Base-by-base conservation (phyloP, 1,140 invertebrate species). In the Philopotamus ludificatus region DNA sequence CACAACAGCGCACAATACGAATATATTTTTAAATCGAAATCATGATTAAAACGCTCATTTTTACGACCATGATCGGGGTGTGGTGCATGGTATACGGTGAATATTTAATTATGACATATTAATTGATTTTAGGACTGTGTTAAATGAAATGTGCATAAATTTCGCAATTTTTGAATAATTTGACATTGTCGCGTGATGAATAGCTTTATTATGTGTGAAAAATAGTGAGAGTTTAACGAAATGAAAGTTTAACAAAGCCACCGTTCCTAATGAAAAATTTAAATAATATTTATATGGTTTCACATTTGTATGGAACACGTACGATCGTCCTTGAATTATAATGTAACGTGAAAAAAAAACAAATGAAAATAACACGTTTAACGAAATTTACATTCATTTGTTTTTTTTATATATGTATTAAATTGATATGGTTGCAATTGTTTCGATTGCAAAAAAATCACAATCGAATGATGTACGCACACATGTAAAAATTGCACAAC, bases 21-120 rank as follows among this genome's bases (percentile, higher is more conserved):
- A 15, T 47, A 15, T 9, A 8, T 47, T 47, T 47, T 34, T 4
- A 58, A 60, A 47, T n/a, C n/a, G n/a, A n/a, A n/a, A n/a, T n/a
- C n/a, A 47, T 60, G 57, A 16, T 60, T 10, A 60, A 47, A 60
- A n/a, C 22, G 8, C 10, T 60, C 3, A 28, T 60, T 47, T 45
- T 60, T 4, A 60, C 57, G 2, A 42, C 57, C 2, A 12, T 60
- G 1, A 34, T 41, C 7, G 53, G 53, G 10, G 21, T 57, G 26
- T 21, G 26, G 1, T 60, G 57, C 23, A 3, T 16, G 4, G 57
- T 47, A 15, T 60, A 60, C 23, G 57, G 57, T 60, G n/a, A 60
- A 57, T 10, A 8, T 20, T 54, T 28, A 34, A 25, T 28, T 4
- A 51, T 20, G 25, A 8, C 20, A 20, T 51, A 18, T 51, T 20